Conservation (phyloP, 1,140 invertebrate genomes). For the Drosophila fuyamai region DNA sequence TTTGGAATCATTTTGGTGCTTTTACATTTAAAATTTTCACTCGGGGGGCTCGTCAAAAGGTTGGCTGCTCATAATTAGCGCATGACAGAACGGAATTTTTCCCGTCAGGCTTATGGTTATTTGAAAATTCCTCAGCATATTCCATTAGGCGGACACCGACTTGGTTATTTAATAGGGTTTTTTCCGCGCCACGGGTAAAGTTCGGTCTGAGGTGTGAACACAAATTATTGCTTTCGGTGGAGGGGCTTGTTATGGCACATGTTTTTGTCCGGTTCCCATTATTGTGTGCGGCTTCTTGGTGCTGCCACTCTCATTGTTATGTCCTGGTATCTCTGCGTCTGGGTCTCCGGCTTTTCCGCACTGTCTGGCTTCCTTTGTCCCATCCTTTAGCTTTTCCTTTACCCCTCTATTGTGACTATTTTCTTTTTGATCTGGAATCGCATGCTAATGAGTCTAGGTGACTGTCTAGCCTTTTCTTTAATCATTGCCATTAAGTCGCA, state of each 20-base stretch:
- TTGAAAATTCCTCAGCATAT: constrained; percentile 34
- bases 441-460: constrained; percentile 39
- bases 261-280: constrained; percentile 39
- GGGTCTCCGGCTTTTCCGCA: constrained; percentile 46
- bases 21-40: constrained; percentile 9
- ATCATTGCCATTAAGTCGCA: constrained; percentile 10
- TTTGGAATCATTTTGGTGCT: constrained; percentile 8
- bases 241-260: constrained; percentile 41
- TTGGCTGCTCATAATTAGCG: constrained; percentile 47
- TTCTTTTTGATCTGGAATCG: constrained; percentile 16
- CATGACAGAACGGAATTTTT: constrained; percentile 42
- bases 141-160: constrained; percentile 39
- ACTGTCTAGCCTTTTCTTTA: constrained; percentile 27
- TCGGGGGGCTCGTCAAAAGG: constrained; percentile 42
- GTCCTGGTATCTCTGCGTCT: constrained; percentile 40
- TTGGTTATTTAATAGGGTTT: constrained; percentile 24
- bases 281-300: constrained; percentile 37
- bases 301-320: constrained; percentile 35
- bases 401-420: constrained; percentile 24
- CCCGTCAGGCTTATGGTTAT: constrained; percentile 30
- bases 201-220: constrained; percentile 21
- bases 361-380: constrained; percentile 27
- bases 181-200: constrained; percentile 10
- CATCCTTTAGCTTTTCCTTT: neutral
- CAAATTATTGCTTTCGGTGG: constrained; percentile 8